These are phyloP conservation scores for Oncopodura yosiiana DNA, from an alignment of 1,140 invertebrate genomes.

Conservation along the genomic window DNA sequence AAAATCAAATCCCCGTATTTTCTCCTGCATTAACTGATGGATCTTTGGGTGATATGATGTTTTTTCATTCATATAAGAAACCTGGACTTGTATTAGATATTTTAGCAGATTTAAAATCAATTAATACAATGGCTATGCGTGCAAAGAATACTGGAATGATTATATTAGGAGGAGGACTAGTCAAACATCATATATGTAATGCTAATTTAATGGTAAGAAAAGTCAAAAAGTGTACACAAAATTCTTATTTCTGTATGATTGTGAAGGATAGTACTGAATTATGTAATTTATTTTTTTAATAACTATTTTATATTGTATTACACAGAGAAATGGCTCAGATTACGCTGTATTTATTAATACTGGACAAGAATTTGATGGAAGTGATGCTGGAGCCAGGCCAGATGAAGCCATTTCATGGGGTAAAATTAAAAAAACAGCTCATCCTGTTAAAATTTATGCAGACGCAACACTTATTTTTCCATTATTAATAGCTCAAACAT, in stretches of 20 bases:
- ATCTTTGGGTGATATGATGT: constrained; percentile 98
- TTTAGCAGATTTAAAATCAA: constrained; percentile 71
- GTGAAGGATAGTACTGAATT: neutral
- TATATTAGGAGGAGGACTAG: constrained; percentile 88
- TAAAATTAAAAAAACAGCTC: constrained; percentile 70
- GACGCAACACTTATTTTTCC: constrained; percentile 95
- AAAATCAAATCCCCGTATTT: constrained; percentile 96
- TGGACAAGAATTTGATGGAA: constrained; percentile 95
- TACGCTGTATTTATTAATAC: constrained; percentile 95
- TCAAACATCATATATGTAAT: constrained; percentile 99
- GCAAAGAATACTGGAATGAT: constrained; percentile 90
- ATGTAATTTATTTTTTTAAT: neutral
- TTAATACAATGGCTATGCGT: constrained; percentile 94
- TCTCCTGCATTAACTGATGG: constrained; percentile 97
- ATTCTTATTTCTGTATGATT: neutral
- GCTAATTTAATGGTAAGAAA: constrained; percentile 79
- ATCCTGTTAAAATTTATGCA: constrained; percentile 89
- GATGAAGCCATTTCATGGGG: constrained; percentile 99
- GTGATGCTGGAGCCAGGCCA: constrained; percentile 91
- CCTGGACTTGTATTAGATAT: constrained; percentile 91
- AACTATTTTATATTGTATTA: constrained; percentile 35
- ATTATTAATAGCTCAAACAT: constrained; percentile 88
- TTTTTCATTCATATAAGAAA: constrained; percentile 90
- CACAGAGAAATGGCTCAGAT: constrained; percentile 91
- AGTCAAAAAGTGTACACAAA: neutral